Percentiles rank a stretch among this genome's conserved stretches.
phyloP scores from a whole-genome alignment of 2,888 invertebrate species.

The Spilarctia lutea region DNA sequence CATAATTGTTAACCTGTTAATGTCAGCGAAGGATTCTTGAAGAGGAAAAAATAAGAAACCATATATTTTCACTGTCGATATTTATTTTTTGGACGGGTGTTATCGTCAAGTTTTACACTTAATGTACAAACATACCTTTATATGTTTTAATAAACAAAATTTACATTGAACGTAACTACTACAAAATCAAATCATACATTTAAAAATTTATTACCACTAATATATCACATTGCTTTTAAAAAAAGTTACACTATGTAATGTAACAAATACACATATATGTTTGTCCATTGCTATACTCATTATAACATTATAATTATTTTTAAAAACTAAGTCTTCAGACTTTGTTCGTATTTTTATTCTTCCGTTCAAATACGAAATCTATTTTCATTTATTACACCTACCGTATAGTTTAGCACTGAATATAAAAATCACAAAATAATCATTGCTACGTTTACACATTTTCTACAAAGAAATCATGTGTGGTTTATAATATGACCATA shows the following conservation, averaged over 20 bases:
- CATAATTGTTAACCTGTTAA: not conserved
- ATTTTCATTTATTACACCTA: not conserved
- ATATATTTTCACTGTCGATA: conserved; percentile 47
- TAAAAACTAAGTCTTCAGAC: not conserved
- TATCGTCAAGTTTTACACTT: conserved; percentile 48
- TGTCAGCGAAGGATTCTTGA: not conserved
- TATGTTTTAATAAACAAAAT: conserved; percentile 43
- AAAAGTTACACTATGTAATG: conserved; percentile 31
- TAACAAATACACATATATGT: conserved; percentile 22
- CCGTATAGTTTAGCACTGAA: not conserved
- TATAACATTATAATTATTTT: not conserved
- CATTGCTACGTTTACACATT: not conserved
- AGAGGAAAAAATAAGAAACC: conserved; percentile 11
- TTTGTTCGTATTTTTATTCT: not conserved
- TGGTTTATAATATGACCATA: not conserved
- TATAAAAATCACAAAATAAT: conserved; percentile 1
- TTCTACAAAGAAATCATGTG: not conserved
- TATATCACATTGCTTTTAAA: conserved; percentile 43
- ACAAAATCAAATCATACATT: conserved; percentile 37
- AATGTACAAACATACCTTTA: conserved; percentile 29
- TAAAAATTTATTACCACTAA: conserved; percentile 47
- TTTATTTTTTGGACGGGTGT: conserved; percentile 70
- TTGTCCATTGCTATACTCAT: conserved; percentile 22
- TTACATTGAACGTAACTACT: conserved; percentile 30
- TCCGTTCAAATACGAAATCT: not conserved